phyloP scores from a whole-genome alignment of 2,113 vertebrate genomes.

The Vidua chalybeata region DNA sequence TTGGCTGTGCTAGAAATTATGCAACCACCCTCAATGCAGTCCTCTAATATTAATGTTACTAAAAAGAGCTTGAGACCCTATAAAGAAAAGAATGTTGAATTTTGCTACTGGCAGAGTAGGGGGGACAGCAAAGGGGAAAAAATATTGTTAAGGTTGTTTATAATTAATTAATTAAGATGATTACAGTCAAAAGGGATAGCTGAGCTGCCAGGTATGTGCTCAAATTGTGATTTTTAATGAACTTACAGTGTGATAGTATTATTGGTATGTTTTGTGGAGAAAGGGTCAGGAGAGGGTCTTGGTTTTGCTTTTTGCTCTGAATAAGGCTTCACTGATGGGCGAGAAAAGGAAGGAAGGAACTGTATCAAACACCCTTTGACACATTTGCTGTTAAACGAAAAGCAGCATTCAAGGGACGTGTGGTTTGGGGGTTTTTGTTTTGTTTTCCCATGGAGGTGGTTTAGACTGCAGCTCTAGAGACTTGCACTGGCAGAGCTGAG shows the following conservation, averaged over 20 bases:
- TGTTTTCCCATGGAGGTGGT: not conserved
- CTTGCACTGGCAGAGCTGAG: not conserved
- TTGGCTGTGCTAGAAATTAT: not conserved
- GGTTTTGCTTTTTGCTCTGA: not conserved
- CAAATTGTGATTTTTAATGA: not conserved
- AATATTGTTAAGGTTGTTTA: not conserved
- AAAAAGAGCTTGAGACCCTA: not conserved
- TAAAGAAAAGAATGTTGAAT: not conserved
- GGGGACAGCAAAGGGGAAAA: not conserved
- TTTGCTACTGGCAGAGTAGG: not conserved
- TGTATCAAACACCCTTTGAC: too few relatives aligned
- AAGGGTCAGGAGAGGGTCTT: not conserved
- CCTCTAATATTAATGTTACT: not conserved
- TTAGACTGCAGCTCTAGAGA: not conserved
- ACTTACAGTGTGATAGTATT: not conserved
- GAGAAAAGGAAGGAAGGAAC: not conserved
- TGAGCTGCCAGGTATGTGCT: not conserved
- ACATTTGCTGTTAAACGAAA: not conserved
- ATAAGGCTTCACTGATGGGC: not conserved
- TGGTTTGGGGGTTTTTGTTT: fast-evolving
- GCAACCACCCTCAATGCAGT: not conserved
- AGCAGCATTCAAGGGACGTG: fast-evolving
- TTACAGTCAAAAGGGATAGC: not conserved
- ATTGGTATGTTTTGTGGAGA: not conserved
- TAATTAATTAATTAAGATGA: not conserved